Evolutionary conservation across 2,888 invertebrate species (phyloP).

Genomic region (Phortica magna): DNA sequence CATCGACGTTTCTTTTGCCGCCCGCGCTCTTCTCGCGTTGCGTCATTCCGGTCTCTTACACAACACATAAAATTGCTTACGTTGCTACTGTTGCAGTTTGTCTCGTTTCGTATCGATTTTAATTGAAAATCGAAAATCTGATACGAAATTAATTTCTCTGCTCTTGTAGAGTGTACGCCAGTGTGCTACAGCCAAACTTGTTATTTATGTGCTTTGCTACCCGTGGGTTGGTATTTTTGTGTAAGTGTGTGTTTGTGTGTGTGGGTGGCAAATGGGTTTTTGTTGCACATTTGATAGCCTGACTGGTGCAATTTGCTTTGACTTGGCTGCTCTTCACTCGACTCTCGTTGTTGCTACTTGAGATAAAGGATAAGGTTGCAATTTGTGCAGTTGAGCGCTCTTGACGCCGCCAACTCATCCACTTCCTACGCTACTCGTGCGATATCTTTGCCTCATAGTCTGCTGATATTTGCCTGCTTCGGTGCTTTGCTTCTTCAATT

Average conservation of each 20-base stretch:
- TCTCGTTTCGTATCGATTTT: conserved; percentile 64
- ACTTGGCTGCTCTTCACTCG: neutral
- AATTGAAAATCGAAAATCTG: conserved; percentile 75
- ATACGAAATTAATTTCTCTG: conserved; percentile 73
- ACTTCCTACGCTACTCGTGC: conserved; percentile 61
- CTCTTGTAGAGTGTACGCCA: conserved; percentile 50
- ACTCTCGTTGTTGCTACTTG: conserved; percentile 30
- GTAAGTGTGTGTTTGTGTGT: conserved; percentile 34
- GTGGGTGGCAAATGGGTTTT: conserved; percentile 31
- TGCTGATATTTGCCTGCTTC: neutral
- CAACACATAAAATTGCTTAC: conserved; percentile 25
- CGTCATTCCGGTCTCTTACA: neutral
- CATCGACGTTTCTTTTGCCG: neutral
- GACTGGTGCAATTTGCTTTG: conserved; percentile 5
- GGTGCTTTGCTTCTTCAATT: conserved; percentile 47
- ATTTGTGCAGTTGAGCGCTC: conserved; percentile 65
- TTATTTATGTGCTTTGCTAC: conserved; percentile 23
- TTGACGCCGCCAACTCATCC: conserved; percentile 36
- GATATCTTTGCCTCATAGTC: conserved; percentile 36
- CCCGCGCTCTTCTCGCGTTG: neutral
- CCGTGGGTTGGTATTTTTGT: conserved; percentile 17
- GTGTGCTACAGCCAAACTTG: neutral
- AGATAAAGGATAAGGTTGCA: conserved; percentile 66
- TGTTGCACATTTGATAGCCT: conserved; percentile 16
- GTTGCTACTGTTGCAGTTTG: conserved; percentile 42